Percentiles rank a stretch among this genome's conserved stretches.
These are phyloP conservation scores for Vulpes ferrilata DNA, from an alignment of 2,113 vertebrate genomes.

Conservation along the genomic window DNA sequence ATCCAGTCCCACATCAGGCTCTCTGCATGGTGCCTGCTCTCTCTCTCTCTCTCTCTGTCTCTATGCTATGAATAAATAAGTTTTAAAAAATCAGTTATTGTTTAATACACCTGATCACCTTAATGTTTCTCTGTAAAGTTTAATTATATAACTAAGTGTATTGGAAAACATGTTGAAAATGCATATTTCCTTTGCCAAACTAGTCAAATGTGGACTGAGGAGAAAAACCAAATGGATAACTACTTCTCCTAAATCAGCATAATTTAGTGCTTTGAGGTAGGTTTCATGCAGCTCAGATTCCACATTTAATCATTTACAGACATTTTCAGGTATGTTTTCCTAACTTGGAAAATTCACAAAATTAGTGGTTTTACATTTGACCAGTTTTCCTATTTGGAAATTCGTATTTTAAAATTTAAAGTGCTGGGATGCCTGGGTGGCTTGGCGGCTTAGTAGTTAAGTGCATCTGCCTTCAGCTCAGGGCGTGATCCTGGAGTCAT, in stretches of 20 bases:
- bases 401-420: slow-evolving; percentile 44
- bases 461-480: too few relatives aligned
- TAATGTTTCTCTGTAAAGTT: slow-evolving; percentile 45
- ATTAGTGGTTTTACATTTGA: slow-evolving; percentile 31
- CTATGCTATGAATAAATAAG: too few relatives aligned
- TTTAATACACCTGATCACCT: background rate
- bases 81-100: background rate
- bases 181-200: slow-evolving; percentile 87
- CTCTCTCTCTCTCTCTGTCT: too few relatives aligned
- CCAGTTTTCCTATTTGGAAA: background rate
- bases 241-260: slow-evolving; percentile 83
- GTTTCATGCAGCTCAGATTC: slow-evolving; percentile 80
- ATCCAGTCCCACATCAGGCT: too few relatives aligned
- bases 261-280: slow-evolving; percentile 84
- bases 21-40: too few relatives aligned
- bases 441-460: too few relatives aligned
- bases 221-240: slow-evolving; percentile 83
- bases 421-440: too few relatives aligned
- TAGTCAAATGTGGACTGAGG: slow-evolving; percentile 83
- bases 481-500: too few relatives aligned
- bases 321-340: slow-evolving; percentile 69
- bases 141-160: slow-evolving; percentile 74
- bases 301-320: slow-evolving; percentile 85
- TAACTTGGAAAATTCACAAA: slow-evolving; percentile 60
- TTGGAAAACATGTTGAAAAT: slow-evolving; percentile 85